These are phyloP conservation scores for Microtus pennsylvanicus DNA, from an alignment of 2,113 vertebrate species.

Conservation along the genomic window DNA sequence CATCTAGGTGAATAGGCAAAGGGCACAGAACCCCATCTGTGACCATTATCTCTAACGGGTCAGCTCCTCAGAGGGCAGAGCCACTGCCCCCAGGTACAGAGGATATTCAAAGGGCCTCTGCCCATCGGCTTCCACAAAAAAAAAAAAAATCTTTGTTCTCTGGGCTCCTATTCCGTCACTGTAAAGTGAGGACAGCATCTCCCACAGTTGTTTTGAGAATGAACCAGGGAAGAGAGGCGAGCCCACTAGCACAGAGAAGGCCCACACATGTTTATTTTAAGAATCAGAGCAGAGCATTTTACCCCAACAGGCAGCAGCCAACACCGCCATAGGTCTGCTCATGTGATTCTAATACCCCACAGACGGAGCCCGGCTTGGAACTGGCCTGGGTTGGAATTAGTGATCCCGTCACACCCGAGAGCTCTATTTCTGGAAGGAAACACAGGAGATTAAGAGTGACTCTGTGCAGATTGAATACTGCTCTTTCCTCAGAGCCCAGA, in stretches of 20 bases:
- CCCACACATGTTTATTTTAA: rapidly evolving
- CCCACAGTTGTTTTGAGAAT: not conserved
- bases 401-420: slow-evolving; percentile 18
- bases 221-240: rapidly evolving
- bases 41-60: not conserved
- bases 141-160: rapidly evolving
- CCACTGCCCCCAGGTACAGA: rapidly evolving
- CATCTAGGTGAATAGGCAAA: not conserved
- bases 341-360: not conserved
- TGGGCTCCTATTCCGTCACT: not conserved
- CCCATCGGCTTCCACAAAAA: not conserved
- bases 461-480: not conserved
- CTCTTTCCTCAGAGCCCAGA: slow-evolving; percentile 36
- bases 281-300: not conserved
- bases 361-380: not conserved
- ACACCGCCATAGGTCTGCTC: rapidly evolving
- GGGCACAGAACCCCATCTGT: rapidly evolving
- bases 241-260: not conserved
- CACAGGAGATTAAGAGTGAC: slow-evolving; percentile 74
- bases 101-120: rapidly evolving
- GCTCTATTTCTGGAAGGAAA: slow-evolving; percentile 77
- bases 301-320: not conserved
- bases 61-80: rapidly evolving
- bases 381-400: not conserved
- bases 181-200: rapidly evolving